Base-by-base conservation (phyloP, 2,113 vertebrate genomes). In the Elaphurus davidianus region DNA sequence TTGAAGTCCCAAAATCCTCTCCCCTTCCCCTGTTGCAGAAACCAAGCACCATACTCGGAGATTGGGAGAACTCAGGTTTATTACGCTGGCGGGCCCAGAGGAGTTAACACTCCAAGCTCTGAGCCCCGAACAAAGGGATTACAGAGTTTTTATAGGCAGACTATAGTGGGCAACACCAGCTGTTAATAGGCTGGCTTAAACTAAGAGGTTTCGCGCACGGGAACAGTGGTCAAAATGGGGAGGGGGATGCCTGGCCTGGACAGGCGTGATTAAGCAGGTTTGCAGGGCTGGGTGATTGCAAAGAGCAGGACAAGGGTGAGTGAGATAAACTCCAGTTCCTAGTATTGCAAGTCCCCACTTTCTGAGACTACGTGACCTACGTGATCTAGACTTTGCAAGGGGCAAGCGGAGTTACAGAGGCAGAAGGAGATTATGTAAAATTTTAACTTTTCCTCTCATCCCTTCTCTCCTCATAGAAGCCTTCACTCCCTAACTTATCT, bases 171-270 rank as follows among this genome's bases (percentile, higher is more conserved):
- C 64, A 67, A 21, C 33, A 67, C 64, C 17, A 67, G 33, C 64
- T 67, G 33, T 21, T 36, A 36, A 67, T 11, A 36, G 64, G 17
- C 17, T 67, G 64, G 33, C 36, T 67, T 67, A 67, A 67, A 67
- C 62, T 9, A n/a, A 19, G 62, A 30, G 1, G 60, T 64, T 64
- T 33, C 1, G 7, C 0, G 0, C 1, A 0, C 13, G 0, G 30
- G 0, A 33, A 64, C 60, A 33, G 62, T 19, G 62, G 33, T n/a
- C 3, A 67, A 67, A n/a, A 21, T 21, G 33, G 64, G 64, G 64
- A 67, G 17, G 62, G 62, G 62, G 33, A n/a, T n/a, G 17, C 33
- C 64, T 36, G 64, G 36, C 33, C 64, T 67, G 17, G 64, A 67
- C 8, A 67, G 64, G 64, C 17, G 10, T 67, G 8, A 21, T 36